Base-by-base conservation (phyloP, 2,797 vertebrate genomes). In the Hafferia zeledoni region DNA sequence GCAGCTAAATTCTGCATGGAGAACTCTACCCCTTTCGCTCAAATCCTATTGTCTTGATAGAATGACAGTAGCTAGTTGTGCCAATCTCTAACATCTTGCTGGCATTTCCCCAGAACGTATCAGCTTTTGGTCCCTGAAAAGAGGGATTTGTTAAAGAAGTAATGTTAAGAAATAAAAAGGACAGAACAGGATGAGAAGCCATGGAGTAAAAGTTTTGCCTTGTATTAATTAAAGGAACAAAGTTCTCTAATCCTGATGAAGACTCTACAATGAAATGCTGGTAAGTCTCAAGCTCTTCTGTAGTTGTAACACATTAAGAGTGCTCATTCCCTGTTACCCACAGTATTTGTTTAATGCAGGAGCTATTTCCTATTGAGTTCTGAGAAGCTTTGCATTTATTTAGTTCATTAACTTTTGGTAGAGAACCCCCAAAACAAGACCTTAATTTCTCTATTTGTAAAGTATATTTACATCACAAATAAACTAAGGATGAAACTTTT, bases 1-100 rank as follows among this genome's bases (percentile, higher is more conserved):
- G 98, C 98, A 98, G 98, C 98, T 98, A 98, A 98, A 98, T 98
- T 98, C 97, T 98, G 98, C 98, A 97, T 97, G 97, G 98, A 98
- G 98, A 98, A 96, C 97, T 97, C 97, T 97, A 97, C 97, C 97
- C 96, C 96, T 97, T 95, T 97, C 17, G 55, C 96, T 98, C 95
- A 95, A 90, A 97, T 97, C 97, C 97, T 97, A 98, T 98, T 98
- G 97, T 98, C 97, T 97, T 97, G 90, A 64, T 92, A 97, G 97
- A 98, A 97, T 95, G 97, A 97, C 97, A 97, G 97, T 97, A 95
- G 83, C 97, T 92, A 91, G 96, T 95, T 95, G 96, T 96, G 97
- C 98, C 98, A 97, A 87, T 70, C 91, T 97, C 90, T 97, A 97
- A 97, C 96, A 95, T 97, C 94, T 97, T 93, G 37, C 94, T 98